phyloP scores from a whole-genome alignment of 1,140 invertebrate genomes.

The Melipona quadrifasciata region DNA sequence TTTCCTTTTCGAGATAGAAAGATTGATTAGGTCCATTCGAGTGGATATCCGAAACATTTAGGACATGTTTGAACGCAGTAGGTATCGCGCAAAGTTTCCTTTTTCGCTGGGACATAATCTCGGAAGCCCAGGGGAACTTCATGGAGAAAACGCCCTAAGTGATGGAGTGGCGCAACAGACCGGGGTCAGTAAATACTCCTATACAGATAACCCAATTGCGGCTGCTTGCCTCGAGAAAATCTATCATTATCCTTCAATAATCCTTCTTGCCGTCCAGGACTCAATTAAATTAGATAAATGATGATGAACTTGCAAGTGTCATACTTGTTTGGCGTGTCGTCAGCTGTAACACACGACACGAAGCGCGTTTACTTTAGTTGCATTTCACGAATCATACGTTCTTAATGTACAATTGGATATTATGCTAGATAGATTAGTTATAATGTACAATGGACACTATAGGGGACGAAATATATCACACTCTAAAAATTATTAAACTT shows the following conservation, averaged over 20 bases:
- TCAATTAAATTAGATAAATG: constrained; percentile 50
- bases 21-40: constrained; percentile 47
- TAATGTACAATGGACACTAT: no score
- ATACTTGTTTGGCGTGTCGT: not conserved
- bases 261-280: constrained; percentile 1
- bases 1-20: constrained; percentile 8
- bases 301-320: not conserved
- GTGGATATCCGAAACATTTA: constrained; percentile 31
- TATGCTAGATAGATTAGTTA: no score
- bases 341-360: not conserved
- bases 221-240: constrained; percentile 51
- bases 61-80: constrained; percentile 29
- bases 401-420: no score
- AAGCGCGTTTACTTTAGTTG: not conserved
- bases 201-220: constrained; percentile 50
- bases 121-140: constrained; percentile 43
- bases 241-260: constrained; percentile 65
- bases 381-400: no score
- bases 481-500: no score
- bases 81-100: constrained; percentile 30
- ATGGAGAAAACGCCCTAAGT: constrained; percentile 56
- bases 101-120: constrained; percentile 57
- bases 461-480: no score
- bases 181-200: constrained; percentile 48
- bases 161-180: constrained; percentile 55